Percentiles rank a stretch among this genome's conserved stretches.
These are phyloP conservation scores for Pangasius macronema DNA, from an alignment of 2,797 vertebrate species.

Conservation along the genomic window DNA sequence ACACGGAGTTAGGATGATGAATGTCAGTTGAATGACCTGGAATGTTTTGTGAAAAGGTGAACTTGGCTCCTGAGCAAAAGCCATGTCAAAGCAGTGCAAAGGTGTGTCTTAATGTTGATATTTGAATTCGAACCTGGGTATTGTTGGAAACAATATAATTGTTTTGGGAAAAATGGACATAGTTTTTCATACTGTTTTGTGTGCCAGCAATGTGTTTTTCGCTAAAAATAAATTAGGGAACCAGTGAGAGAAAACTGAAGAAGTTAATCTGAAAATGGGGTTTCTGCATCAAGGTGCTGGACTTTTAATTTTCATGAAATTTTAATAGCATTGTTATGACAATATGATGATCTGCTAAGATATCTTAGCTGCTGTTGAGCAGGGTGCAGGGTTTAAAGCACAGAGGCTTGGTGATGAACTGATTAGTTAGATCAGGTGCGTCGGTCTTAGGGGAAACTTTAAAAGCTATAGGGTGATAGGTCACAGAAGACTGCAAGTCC, in stretches of 20 bases:
- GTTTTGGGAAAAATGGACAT: background rate
- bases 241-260: background rate
- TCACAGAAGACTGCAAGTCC: background rate
- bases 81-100: background rate
- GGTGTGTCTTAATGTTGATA: background rate
- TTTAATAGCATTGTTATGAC: background rate
- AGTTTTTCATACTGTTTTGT: background rate
- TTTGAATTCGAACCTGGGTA: background rate
- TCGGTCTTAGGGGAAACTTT: background rate
- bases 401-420: background rate
- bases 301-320: background rate
- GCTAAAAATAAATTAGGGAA: background rate
- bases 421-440: background rate
- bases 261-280: background rate
- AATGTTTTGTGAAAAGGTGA: slow-evolving; percentile 24
- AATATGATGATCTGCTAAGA: background rate
- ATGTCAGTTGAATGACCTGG: background rate
- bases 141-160: background rate
- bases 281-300: background rate
- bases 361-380: background rate
- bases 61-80: background rate
- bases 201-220: background rate
- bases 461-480: background rate
- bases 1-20: slow-evolving; percentile 16
- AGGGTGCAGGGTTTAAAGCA: background rate